Evolutionary conservation across 2,888 invertebrate species (phyloP), one percentile per base, ranked within the genome.

Genomic region (Amblyteles armatorius): DNA sequence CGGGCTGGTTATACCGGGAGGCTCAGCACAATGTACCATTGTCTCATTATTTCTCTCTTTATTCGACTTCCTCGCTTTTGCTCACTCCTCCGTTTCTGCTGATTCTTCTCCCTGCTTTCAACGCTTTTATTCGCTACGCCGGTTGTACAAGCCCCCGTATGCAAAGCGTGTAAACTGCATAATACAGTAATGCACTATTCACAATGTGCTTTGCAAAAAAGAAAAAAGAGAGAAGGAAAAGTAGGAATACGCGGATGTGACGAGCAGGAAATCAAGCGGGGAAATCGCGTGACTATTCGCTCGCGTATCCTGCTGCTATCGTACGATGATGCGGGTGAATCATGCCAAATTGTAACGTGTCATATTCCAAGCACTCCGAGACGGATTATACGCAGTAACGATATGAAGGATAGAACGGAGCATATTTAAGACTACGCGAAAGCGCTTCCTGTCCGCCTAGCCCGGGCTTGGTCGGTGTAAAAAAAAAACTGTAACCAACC

Each of bases 1-100:
- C 88, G 83, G 83, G 86, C 86, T 68, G 71, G 68, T 82, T 67
- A 81, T 76, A 78, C 76, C 81, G 81, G 74, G 83, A 82, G 79
- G 76, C 50, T 52, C 84, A 36, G 88, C 87, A 91, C 91, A 91
- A 91, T 90, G 90, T 90, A 74, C 90, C 90, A 91, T 91, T 91
- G 91, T 91, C 89, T 90, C 89, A 85, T 87, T 87, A 78, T 82
- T 78, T 85, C 82, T 79, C 76, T 74, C 71, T 83, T 67, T 78
- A 26, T 40, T 48, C 77, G 26, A n/a, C 69, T 71, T 74, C 71
- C 68, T 73, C 60, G 76, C 57, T 50, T 71, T 71, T 22, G 76
- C 55, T 65, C 40, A 11, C 48, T 65, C 19, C 52, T 67, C 11
- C 77, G 52, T 48, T 65, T 36, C 36, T 33, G 50, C 65, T 36